Evolutionary conservation across 2,113 vertebrate genomes (phyloP).

Genomic region (Platanista minor): DNA sequence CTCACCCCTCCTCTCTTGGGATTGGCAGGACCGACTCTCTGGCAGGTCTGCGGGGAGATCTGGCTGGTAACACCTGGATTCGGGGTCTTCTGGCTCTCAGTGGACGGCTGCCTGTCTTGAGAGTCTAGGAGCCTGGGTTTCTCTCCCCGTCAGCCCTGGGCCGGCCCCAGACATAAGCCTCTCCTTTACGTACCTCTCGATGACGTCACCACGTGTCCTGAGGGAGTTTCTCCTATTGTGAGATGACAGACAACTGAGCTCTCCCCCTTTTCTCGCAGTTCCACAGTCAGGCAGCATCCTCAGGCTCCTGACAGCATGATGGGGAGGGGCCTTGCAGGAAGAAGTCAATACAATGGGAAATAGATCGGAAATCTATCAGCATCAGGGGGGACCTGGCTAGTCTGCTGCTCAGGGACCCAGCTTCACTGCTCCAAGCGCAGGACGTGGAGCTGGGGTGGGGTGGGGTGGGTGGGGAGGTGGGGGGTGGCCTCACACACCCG

Average conservation of each 20-base stretch:
- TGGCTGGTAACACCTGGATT: neutral
- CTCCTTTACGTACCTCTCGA: neutral
- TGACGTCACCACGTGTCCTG: neutral
- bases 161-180: neutral
- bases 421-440: neutral
- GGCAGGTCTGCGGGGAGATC: neutral
- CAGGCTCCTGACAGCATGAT: neutral
- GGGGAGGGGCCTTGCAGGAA: neutral
- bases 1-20: neutral
- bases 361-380: neutral
- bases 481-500: neutral
- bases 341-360: neutral
- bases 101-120: too few species aligned
- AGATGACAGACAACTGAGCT: neutral
- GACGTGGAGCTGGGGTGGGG: neutral
- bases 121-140: neutral
- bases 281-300: neutral
- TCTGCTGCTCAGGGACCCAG: neutral
- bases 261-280: neutral
- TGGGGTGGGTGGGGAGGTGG: neutral
- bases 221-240: conserved; percentile 21
- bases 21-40: neutral
- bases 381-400: too few species aligned
- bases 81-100: neutral
- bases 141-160: neutral